Conservation (phyloP, 1,140 invertebrate genomes). For the Brachionus paranguensis region DNA sequence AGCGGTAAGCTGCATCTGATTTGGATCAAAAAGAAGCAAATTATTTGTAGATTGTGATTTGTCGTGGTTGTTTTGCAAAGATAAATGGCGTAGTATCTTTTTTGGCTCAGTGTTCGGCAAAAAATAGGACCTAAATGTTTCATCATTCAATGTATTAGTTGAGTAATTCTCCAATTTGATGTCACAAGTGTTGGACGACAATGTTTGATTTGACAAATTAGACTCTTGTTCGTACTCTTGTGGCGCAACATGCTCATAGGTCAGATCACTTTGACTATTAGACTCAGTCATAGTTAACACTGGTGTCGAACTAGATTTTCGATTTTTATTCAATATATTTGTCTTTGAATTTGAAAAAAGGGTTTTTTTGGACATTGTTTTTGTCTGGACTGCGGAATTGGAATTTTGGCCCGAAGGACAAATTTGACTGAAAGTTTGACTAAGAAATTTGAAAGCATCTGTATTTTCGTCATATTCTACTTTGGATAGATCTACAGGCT, state of each 20-base stretch:
- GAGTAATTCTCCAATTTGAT: background rate
- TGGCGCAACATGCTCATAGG: background rate
- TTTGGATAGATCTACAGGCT: conserved; percentile 7
- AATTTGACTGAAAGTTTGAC: background rate
- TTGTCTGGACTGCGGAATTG: background rate
- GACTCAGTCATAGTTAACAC: conserved; percentile 23
- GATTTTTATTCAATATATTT: conserved; percentile 24
- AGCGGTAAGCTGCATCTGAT: conserved; percentile 15
- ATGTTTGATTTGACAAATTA: background rate
- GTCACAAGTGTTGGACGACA: conserved; percentile 11
- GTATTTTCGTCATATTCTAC: conserved; percentile 6
- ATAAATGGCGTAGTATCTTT: conserved; percentile 17
- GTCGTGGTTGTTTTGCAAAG: conserved; percentile 29
- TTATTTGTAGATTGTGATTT: conserved; percentile 39
- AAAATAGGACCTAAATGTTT: conserved; percentile 11
- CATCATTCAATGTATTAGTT: background rate
- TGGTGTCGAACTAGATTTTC: conserved; percentile 19
- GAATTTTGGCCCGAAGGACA: background rate
- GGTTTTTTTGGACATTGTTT: background rate
- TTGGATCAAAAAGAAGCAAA: background rate
- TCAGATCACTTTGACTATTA: background rate
- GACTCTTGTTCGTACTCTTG: background rate
- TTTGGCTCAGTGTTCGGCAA: background rate
- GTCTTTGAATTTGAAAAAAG: background rate
- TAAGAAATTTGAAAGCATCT: background rate